phyloP scores from a whole-genome alignment of 2,113 vertebrate genomes.

The Miniopterus natalensis region DNA sequence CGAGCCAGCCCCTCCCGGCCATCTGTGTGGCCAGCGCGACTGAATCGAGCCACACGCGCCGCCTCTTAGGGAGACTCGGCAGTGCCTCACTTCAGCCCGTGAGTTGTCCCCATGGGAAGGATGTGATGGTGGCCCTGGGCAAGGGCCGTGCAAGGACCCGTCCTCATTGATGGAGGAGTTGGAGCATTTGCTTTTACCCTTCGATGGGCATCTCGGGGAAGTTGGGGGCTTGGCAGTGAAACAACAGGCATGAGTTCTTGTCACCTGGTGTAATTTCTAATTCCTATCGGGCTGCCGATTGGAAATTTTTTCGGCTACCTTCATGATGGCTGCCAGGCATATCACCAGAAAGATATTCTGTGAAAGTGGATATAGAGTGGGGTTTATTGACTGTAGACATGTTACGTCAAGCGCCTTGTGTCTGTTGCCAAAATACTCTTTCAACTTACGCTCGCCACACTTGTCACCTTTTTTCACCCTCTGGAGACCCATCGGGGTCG shows the following conservation, averaged over 20 bases:
- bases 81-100: conserved; percentile 30
- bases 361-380: conserved; percentile 66
- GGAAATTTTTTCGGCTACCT: conserved; percentile 51
- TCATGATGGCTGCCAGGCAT: background rate
- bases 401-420: conserved; percentile 48
- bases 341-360: conserved; percentile 57
- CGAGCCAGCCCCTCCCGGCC: conserved; percentile 46
- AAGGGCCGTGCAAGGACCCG: background rate
- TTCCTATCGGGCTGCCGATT: conserved; percentile 57
- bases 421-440: conserved; percentile 54
- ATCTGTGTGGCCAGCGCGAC: conserved; percentile 55
- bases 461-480: conserved; percentile 60
- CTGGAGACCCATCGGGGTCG: conserved; percentile 1
- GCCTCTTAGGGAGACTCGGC: background rate
- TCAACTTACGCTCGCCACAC: conserved; percentile 51
- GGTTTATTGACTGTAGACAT: conserved; percentile 74
- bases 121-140: conserved; percentile 36
- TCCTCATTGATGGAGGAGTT: background rate
- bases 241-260: background rate
- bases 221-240: background rate
- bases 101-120: conserved; percentile 64
- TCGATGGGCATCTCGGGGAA: background rate
- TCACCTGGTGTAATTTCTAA: conserved; percentile 23
- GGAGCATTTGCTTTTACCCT: conserved; percentile 24
- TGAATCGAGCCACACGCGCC: conserved; percentile 16